Evolutionary conservation across 2,113 vertebrate species (phyloP), one percentile per base, ranked within the genome.

Genomic region (Pedionomus torquatus): DNA sequence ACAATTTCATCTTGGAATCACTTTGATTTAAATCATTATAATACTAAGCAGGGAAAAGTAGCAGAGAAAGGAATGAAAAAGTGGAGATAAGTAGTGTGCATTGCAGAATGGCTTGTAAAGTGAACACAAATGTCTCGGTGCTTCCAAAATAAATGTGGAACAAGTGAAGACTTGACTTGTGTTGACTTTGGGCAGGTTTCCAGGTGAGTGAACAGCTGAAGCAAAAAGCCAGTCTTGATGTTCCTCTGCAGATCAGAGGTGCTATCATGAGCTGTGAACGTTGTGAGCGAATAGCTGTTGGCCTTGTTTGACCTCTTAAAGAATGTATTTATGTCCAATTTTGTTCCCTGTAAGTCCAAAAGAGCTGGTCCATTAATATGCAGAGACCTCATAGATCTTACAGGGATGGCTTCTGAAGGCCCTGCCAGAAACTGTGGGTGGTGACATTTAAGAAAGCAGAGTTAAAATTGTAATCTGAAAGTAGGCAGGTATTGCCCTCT

Each of bases 261-360:
- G 0, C 15, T 17, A 23, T 37, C 4, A 0, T 10, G 37, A 35
- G 63, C 35, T 44, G 75, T 8, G 21, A 55, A 46, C 2, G 0
- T 21, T 46, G 23, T 2, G 9, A 44, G 35, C 24, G 30, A 72
- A 20, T 39, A 30, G 13, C 5, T 82, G 14, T 52, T 79, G 58
- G 26, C 66, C 66, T 86, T 41, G 23, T 65, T 64, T 79, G 58
- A 83, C 35, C 13, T 82, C 66, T 90, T 72, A 33, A 39, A 17
- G 55, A 20, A 7, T 20, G 39, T 61, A 17, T 60, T 63, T 87
- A 13, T 78, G 18, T 51, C 51, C 20, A 7, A 0, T 76, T 76
- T 85, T 69, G 12, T 71, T 83, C 44, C 33, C 46, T 91, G 17
- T 25, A 24, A 71, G 31, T 94, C 43, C 14, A 46, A 24, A 31